Conservation (phyloP, 2,113 vertebrate species). For the Centropus bengalensis region DNA sequence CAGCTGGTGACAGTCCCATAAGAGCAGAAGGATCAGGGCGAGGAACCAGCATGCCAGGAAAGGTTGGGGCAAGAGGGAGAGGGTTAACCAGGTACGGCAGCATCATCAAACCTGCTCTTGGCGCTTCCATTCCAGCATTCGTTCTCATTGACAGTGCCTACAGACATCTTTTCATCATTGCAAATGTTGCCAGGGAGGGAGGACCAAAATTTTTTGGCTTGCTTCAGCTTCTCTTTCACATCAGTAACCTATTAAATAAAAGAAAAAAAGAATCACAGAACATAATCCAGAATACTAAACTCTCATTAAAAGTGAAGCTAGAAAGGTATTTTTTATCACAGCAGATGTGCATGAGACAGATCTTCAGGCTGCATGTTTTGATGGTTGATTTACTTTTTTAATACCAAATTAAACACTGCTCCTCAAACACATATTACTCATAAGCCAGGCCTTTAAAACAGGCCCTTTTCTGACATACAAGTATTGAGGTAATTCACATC, state of each 20-base stretch:
- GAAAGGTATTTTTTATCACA: conserved; percentile 51
- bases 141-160: conserved; percentile 78
- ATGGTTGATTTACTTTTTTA: conserved; percentile 62
- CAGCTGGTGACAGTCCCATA: background rate
- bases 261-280: background rate
- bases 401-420: conserved; percentile 49
- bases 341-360: background rate
- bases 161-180: conserved; percentile 85
- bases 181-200: conserved; percentile 91
- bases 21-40: background rate
- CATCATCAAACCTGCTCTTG: conserved; percentile 88
- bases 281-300: conserved; percentile 8
- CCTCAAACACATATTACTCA: conserved; percentile 19
- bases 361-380: conserved; percentile 28
- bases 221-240: conserved; percentile 95
- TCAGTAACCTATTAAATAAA: conserved; percentile 83
- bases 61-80: background rate
- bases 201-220: conserved; percentile 98
- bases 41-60: rapidly evolving
- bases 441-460: conserved; percentile 26
- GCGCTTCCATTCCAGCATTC: conserved; percentile 91
- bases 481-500: background rate
- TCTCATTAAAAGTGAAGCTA: background rate
- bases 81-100: background rate
- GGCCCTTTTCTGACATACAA: conserved; percentile 19